Base-by-base conservation (phyloP, 2,113 vertebrate genomes). In the Hyperopisus bebe region DNA sequence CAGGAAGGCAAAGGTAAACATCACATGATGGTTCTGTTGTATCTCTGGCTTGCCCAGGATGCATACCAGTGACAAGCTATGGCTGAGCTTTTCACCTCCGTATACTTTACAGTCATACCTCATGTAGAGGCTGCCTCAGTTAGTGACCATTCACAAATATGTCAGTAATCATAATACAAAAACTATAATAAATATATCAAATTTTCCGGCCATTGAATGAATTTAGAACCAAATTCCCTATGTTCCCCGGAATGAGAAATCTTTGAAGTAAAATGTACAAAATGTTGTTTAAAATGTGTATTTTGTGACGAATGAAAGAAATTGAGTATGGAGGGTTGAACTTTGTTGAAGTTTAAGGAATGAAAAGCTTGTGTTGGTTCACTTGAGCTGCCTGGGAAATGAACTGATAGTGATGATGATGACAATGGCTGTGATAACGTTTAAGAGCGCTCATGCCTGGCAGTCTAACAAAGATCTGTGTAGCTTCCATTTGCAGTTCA, bases 1-100 rank as follows among this genome's bases (percentile, higher is more conserved):
- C 55, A 90, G 70, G 86, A 89, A 42, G 35, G 70, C 92, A 88
- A 85, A 70, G 80, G 90, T 42, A 85, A 87, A 90, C 89, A 55
- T 24, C 66, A 35, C 77, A 55, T 80, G 51, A 46, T 46, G 48
- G 46, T 39, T 6, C 21, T 19, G 48, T 11, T 82, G 77, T 82
- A 19, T 31, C 24, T 47, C n/a, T 86, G 44, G 5, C 27, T 15
- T 31, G 42, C 7, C 10, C 46, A 13, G 46, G 39, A 21, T 2
- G 3, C 39, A 44, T 2, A 15, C 15, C 7, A 39, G 6, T 17
- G 19, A 82, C 77, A 82, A 21, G 77, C 39, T 39, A 42, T 39
- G 17, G 13, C 35, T 39, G 17, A 80, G 31, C 11, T 80, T 4
- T 39, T 13, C 15, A 35, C 31, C 74, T 80, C 4, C 3, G 2